These are phyloP conservation scores for Pomatostomus ruficeps DNA, from an alignment of 2,113 vertebrate species.

Conservation along the genomic window DNA sequence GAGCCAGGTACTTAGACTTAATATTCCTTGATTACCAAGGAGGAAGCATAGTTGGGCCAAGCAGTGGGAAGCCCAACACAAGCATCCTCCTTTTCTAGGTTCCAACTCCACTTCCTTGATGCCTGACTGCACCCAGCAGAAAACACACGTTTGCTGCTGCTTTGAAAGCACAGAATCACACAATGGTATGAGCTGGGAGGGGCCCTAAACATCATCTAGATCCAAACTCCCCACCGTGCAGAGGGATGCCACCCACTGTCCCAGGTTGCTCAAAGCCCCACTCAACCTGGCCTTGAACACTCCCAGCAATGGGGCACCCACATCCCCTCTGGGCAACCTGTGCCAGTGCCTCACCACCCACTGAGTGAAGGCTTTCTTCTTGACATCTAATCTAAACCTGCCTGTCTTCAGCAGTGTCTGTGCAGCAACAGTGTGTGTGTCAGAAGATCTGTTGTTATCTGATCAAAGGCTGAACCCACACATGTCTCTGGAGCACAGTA, in stretches of 20 bases:
- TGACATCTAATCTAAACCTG: not conserved
- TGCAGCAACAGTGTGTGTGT: not conserved
- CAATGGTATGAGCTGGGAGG: not conserved
- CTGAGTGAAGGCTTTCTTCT: not conserved
- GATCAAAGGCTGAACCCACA: not conserved
- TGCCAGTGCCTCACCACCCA: not conserved
- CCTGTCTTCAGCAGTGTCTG: not conserved
- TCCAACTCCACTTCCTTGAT: not conserved
- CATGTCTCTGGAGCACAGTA: rapidly evolving
- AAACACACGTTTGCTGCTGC: not conserved
- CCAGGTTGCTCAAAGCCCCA: not conserved
- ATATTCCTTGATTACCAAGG: not conserved
- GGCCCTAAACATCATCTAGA: not conserved
- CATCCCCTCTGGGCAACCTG: not conserved
- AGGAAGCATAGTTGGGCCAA: not conserved
- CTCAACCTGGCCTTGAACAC: not conserved
- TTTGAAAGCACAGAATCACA: not conserved
- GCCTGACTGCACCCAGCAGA: not conserved
- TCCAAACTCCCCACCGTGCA: not conserved
- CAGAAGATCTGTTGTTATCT: not conserved
- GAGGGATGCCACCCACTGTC: not conserved
- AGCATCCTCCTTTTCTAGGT: not conserved
- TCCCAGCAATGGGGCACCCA: not conserved
- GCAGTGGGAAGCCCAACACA: rapidly evolving
- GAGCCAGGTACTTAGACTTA: not conserved